Conservation (phyloP, 2,888 invertebrate species). For the Ptilodon capucinus region DNA sequence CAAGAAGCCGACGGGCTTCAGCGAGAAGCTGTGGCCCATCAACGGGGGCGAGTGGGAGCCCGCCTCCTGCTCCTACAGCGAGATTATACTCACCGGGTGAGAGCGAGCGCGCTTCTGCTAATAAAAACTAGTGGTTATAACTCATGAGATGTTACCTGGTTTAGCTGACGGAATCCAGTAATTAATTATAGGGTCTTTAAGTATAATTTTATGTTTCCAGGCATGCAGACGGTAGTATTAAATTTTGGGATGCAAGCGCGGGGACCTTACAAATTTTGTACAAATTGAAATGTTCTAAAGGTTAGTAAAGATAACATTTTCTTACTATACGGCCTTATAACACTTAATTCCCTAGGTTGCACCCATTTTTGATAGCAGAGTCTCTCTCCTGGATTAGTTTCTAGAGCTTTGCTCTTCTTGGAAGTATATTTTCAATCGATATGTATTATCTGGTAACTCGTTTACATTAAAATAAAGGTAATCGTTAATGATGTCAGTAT, state of each 20-base stretch:
- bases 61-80: constrained; percentile 97
- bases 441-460: no score
- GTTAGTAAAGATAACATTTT: constrained; percentile 49
- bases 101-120: constrained; percentile 16
- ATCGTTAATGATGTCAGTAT: constrained; percentile 45
- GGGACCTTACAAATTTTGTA: constrained; percentile 98
- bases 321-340: no score
- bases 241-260: constrained; percentile 99
- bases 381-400: no score
- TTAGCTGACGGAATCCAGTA: no score
- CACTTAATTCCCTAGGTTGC: no score
- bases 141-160: no score
- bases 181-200: no score
- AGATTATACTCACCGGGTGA: constrained; percentile 99
- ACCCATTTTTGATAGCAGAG: no score
- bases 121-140: no score
- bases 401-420: no score
- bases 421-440: no score
- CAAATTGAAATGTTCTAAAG: constrained; percentile 98
- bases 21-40: constrained; percentile 97
- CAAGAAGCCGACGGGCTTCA: constrained; percentile 92
- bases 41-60: constrained; percentile 98
- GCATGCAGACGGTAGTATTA: constrained; percentile 98
- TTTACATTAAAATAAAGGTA: no score
- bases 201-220: constrained; percentile 82